phyloP scores from a whole-genome alignment of 2,888 invertebrate genomes.

The Marronus borbonicus region DNA sequence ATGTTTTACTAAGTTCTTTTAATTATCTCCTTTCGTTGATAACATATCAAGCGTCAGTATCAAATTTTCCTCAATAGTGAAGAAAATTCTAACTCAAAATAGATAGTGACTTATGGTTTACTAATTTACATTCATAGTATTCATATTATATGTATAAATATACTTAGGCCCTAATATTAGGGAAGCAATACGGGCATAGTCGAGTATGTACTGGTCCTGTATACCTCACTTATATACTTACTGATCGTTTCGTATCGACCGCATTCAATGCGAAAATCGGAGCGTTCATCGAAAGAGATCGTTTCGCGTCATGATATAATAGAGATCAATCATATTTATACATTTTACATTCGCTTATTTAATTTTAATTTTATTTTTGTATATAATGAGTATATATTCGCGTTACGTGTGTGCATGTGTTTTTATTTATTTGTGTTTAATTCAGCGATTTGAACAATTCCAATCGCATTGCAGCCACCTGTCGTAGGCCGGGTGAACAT shows the following conservation, averaged over 20 bases:
- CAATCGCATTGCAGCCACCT: constrained; percentile 68
- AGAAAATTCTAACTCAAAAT: constrained; percentile 46
- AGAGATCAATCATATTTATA: not conserved
- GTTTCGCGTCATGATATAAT: constrained; percentile 38
- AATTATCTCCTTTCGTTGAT: not conserved
- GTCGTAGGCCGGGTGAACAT: constrained; percentile 55
- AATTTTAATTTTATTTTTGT: constrained; percentile 5
- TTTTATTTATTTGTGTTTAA: constrained; percentile 43
- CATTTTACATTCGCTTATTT: constrained; percentile 14
- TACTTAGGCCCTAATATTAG: constrained; percentile 60
- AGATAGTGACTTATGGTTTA: constrained; percentile 46
- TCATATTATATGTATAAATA: constrained; percentile 30
- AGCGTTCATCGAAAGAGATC: constrained; percentile 12
- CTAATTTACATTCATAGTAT: constrained; percentile 43
- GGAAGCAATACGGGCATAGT: constrained; percentile 47
- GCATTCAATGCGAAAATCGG: constrained; percentile 19
- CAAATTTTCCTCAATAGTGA: constrained; percentile 47
- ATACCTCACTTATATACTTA: constrained; percentile 42
- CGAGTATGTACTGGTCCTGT: constrained; percentile 47
- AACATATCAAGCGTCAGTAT: constrained; percentile 39
- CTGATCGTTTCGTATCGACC: constrained; percentile 29
- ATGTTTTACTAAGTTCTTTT: not conserved
- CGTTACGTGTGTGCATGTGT: constrained; percentile 42
- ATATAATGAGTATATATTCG: constrained; percentile 2
- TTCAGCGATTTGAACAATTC: constrained; percentile 65